These are phyloP conservation scores for Sturnira hondurensis DNA, from an alignment of 2,113 vertebrate genomes.

Conservation along the genomic window DNA sequence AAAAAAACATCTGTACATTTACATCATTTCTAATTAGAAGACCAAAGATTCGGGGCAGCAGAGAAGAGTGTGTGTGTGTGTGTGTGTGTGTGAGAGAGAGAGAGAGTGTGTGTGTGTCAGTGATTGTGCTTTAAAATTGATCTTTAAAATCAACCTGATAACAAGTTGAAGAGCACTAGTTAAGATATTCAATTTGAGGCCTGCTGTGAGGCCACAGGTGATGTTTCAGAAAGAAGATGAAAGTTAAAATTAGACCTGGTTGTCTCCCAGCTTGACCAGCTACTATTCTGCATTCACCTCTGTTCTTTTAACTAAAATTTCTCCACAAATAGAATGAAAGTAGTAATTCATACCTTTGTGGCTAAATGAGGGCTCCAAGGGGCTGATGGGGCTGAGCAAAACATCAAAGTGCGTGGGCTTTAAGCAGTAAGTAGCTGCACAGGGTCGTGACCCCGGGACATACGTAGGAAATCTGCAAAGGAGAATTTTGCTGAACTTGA, in stretches of 20 bases:
- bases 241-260: neutral
- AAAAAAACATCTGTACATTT: slow-evolving; percentile 53
- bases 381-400: neutral
- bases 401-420: neutral
- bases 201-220: neutral
- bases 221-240: neutral
- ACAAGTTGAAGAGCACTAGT: neutral
- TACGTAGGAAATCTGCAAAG: neutral
- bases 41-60: neutral
- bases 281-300: neutral
- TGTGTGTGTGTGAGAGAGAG: neutral
- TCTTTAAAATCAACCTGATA: slow-evolving; percentile 21
- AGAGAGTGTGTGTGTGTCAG: too few species aligned
- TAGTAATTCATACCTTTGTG: neutral
- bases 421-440: neutral
- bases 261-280: neutral
- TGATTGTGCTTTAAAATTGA: neutral
- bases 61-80: neutral
- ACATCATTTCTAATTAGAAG: slow-evolving; percentile 61
- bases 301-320: neutral
- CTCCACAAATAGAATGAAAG: neutral
- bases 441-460: neutral
- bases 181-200: neutral
- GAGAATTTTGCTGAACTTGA: neutral
- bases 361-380: neutral